Evolutionary conservation across 2,113 vertebrate species (phyloP), one percentile per base, ranked within the genome.

Genomic region (Nothoprocta pentlandii): DNA sequence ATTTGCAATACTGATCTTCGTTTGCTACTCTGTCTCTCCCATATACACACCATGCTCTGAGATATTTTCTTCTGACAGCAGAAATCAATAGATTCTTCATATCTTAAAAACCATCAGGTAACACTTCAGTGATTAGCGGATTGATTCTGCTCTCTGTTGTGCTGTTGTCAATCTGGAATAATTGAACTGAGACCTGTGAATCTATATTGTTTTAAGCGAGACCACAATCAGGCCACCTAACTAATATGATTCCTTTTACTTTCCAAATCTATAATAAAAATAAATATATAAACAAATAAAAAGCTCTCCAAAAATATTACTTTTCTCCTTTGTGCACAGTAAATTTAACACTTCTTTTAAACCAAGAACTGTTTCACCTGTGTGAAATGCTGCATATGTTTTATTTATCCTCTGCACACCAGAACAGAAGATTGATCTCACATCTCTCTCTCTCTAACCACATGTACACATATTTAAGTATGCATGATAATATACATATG

Each of bases 21-120:
- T 86, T 80, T 3, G 0, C 16, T 70, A 10, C 69, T 91, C 34
- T 68, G 8, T 63, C 20, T 87, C 32, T 69, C 46, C 28, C 30
- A 70, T 6, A 84, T 46, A 68, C 42, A 93, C 30, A 22, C 12
- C 21, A 6, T 59, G 25, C 19, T 88, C 53, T 80, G 75, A 80
- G 63, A 78, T 41, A 88, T 34, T 70, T 63, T 90, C 41, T 30
- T 93, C 51, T 77, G 64, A 87, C 34, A 87, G 63, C 8, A 87
- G 49, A 85, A 51, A 89, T 93, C 92, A 95, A 87, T 90, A 85
- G 36, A 85, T 26, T 91, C 49, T 84, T 94, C 49, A 54, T 70
- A 90, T 67, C 85, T 90, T 88, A 83, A 69, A 93, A 92, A 64
- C 20, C 51, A 70, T 90, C 56, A 78, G 46, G 61, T 80, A 90